These are phyloP conservation scores for Drosophila funebris DNA, from an alignment of 1,140 invertebrate species.

Conservation along the genomic window DNA sequence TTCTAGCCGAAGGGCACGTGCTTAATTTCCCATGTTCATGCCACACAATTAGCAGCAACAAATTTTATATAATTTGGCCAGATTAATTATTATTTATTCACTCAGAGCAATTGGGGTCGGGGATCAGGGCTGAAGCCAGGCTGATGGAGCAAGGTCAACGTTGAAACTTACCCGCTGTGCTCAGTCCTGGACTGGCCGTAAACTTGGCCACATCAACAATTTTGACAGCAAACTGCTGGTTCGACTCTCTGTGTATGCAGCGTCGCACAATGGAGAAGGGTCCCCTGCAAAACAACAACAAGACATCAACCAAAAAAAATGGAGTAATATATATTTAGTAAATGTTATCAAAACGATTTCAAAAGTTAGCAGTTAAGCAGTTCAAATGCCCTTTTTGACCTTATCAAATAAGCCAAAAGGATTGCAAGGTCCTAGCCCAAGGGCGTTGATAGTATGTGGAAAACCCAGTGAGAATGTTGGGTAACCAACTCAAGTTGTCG, in stretches of 20 bases:
- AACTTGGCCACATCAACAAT: constrained; percentile 99
- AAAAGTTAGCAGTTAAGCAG: not conserved
- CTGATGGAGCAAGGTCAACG: constrained; percentile 49
- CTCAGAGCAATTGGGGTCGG: constrained; percentile 22
- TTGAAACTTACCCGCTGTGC: constrained; percentile 92
- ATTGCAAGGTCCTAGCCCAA: not conserved
- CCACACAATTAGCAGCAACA: constrained; percentile 67
- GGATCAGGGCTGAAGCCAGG: not conserved
- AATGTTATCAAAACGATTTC: constrained; percentile 26
- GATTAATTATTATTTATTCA: constrained; percentile 83
- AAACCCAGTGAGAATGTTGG: constrained; percentile 6
- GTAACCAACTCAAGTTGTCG: constrained; percentile 5
- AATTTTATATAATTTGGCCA: constrained; percentile 78
- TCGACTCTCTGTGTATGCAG: constrained; percentile 97
- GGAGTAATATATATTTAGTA: constrained; percentile 35
- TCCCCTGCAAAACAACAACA: constrained; percentile 90
- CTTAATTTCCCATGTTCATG: constrained; percentile 37
- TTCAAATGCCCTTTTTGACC: constrained; percentile 23
- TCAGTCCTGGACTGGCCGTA: constrained; percentile 96
- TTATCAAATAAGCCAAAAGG: not conserved
- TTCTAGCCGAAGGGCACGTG: constrained; percentile 18
- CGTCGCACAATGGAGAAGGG: constrained; percentile 98
- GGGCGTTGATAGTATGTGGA: constrained; percentile 8
- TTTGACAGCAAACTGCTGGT: constrained; percentile 98
- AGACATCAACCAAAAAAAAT: constrained; percentile 1